A percentile compares a stretch with the other conserved stretches of the same genome.
These are phyloP conservation scores for Drosophila histrio DNA, from an alignment of 2,888 invertebrate genomes.

Conservation along the genomic window DNA sequence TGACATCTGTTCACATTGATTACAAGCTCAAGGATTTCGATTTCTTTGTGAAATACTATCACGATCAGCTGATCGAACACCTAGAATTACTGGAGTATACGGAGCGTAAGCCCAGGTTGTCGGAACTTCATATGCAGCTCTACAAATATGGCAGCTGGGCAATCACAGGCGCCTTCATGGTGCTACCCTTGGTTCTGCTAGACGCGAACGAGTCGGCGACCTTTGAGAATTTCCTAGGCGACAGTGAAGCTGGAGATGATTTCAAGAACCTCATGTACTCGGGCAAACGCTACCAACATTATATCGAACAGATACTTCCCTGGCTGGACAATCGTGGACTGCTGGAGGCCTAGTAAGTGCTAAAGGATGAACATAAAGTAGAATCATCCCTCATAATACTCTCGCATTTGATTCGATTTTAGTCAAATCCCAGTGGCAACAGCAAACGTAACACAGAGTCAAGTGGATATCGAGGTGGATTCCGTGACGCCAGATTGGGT, in stretches of 20 bases:
- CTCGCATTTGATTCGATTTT: neutral
- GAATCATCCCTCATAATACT: neutral
- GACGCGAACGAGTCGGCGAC: conserved; percentile 76
- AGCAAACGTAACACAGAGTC: neutral
- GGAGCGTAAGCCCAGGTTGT: conserved; percentile 66
- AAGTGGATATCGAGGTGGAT: conserved; percentile 1
- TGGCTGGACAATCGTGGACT: conserved; percentile 81
- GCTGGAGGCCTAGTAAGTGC: conserved; percentile 62
- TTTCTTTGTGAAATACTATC: conserved; percentile 78
- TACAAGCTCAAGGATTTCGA: conserved; percentile 80
- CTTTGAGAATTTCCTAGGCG: conserved; percentile 72
- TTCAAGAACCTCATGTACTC: conserved; percentile 69
- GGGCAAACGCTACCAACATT: conserved; percentile 68
- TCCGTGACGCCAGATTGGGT: conserved; percentile 57
- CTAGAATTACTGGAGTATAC: conserved; percentile 71
- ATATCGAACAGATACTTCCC: conserved; percentile 73
- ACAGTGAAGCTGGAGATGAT: conserved; percentile 12
- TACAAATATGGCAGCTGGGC: conserved; percentile 67
- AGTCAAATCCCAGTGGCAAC: conserved; percentile 11
- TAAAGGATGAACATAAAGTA: neutral
- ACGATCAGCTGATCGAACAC: conserved; percentile 73
- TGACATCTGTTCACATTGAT: conserved; percentile 77
- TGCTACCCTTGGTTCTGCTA: conserved; percentile 72
- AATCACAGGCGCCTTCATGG: conserved; percentile 41
- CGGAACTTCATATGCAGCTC: conserved; percentile 69